Percentiles rank a stretch among this genome's conserved stretches.
Conservation (phyloP, 2,888 invertebrate species). For the Leptogaster cylindrica region DNA sequence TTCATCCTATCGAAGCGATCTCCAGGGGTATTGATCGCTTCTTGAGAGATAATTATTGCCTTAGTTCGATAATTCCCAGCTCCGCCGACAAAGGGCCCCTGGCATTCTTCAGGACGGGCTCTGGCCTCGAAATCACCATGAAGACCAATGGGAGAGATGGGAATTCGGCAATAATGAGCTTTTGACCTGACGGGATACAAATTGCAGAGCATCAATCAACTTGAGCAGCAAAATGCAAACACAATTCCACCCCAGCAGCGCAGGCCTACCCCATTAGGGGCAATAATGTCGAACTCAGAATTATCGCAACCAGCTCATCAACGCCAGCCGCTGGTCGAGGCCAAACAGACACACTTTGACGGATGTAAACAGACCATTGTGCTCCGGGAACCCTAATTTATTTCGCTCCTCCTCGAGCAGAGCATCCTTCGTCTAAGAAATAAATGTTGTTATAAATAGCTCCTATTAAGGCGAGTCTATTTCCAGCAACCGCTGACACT, state of each 20-base stretch:
- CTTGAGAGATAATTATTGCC: conserved; percentile 41
- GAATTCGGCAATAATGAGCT: conserved; percentile 41
- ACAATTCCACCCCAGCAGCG: not conserved
- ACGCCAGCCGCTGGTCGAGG: not conserved
- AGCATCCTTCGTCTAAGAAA: not conserved
- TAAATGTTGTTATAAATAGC: conserved; percentile 44
- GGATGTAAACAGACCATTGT: conserved; percentile 47
- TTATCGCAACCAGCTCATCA: conserved; percentile 6
- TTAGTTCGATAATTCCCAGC: not conserved
- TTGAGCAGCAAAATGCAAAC: not conserved
- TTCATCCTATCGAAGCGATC: conserved; percentile 37
- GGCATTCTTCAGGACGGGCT: conserved; percentile 10
- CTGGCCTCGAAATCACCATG: not conserved
- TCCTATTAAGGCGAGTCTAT: conserved; percentile 32
- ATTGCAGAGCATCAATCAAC: conserved; percentile 47
- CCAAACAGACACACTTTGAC: conserved; percentile 25
- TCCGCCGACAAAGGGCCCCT: conserved; percentile 34
- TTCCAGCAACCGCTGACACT: conserved; percentile 38
- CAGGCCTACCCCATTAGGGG: conserved; percentile 29
- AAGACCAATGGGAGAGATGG: conserved; percentile 11
- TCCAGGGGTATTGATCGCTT: conserved; percentile 38
- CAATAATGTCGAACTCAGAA: conserved; percentile 20
- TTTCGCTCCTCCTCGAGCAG: conserved; percentile 31
- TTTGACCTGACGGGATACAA: conserved; percentile 44
- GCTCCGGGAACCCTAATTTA: conserved; percentile 45